phyloP scores from a whole-genome alignment of 2,113 vertebrate species.

The Proteles cristata region DNA sequence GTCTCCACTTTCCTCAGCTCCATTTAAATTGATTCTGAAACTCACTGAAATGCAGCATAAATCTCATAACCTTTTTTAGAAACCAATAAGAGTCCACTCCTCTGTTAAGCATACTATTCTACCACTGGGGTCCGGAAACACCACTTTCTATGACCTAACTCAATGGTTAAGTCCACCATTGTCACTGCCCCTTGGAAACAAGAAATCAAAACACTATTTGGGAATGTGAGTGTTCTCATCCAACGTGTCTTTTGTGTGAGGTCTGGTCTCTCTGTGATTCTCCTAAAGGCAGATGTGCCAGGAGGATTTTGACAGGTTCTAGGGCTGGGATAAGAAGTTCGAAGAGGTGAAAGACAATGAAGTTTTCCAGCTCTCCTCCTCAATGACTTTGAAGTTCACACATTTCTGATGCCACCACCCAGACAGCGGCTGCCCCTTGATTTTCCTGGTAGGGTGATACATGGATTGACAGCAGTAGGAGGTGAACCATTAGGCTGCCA shows the following conservation, averaged over 20 bases:
- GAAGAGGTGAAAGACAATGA: background rate
- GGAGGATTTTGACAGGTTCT: accelerated
- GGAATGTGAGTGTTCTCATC: background rate
- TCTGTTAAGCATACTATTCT: background rate
- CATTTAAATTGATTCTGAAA: background rate
- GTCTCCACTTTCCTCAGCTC: background rate
- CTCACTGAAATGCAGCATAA: background rate
- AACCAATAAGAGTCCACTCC: background rate
- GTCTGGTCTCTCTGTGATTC: background rate
- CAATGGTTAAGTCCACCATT: background rate
- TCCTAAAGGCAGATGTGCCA: accelerated
- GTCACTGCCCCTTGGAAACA: background rate
- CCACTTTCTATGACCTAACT: background rate
- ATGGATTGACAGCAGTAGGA: background rate
- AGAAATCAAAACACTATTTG: background rate
- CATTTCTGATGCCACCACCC: background rate
- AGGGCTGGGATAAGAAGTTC: no score
- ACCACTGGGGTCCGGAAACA: background rate
- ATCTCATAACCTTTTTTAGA: background rate
- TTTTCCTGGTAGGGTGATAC: background rate
- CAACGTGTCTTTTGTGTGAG: accelerated
- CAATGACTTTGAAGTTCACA: background rate
- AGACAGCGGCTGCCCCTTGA: background rate
- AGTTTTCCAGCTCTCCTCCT: no score
- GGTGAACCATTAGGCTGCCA: background rate